A percentile compares a stretch with the other conserved stretches of the same genome.
Conservation (phyloP, 2,113 vertebrate genomes). For the Vimba vimba region DNA sequence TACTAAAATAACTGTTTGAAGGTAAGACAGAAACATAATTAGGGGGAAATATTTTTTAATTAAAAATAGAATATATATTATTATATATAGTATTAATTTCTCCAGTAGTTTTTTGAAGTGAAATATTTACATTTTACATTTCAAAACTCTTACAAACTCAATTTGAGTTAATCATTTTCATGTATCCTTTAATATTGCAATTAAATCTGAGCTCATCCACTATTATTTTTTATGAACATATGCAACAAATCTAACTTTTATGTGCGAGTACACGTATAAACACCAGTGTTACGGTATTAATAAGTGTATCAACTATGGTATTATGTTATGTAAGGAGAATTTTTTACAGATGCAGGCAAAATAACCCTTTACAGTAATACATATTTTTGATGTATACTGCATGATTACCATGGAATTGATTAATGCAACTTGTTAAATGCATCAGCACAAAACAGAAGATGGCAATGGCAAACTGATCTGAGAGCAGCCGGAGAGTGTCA, state of each 20-base stretch:
- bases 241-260: background rate
- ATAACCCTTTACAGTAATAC: background rate
- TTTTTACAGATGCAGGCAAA: background rate
- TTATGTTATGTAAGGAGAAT: background rate
- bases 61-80: background rate
- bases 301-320: background rate
- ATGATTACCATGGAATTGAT: background rate
- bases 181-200: background rate
- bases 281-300: too few species aligned
- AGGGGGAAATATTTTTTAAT: background rate
- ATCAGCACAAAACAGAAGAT: background rate
- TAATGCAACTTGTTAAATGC: background rate
- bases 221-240: background rate
- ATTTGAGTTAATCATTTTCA: background rate
- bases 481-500: background rate
- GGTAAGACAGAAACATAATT: background rate
- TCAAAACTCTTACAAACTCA: too few species aligned
- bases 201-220: background rate
- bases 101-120: too few species aligned
- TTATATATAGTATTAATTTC: background rate
- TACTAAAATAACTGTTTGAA: background rate
- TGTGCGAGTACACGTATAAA: too few species aligned
- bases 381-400: background rate
- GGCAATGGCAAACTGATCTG: background rate
- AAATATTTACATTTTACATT: too few species aligned